Evolutionary conservation across 2,113 vertebrate genomes (phyloP), one percentile per base, ranked within the genome.

Genomic region (Camelus dromedarius): DNA sequence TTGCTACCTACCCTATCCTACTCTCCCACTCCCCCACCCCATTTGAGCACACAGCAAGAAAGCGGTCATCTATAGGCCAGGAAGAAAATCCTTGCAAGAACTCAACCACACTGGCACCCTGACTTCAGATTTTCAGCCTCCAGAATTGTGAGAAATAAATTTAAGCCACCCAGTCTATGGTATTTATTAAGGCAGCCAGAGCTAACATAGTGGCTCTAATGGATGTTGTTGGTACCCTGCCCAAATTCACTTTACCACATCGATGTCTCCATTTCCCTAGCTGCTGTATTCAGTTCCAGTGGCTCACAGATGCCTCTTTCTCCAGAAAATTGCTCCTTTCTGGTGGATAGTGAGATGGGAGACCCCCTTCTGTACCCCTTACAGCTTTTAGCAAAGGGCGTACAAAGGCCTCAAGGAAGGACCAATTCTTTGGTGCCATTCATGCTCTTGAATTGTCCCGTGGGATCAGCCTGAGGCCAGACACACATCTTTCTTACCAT

Each of bases 241-340:
- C n/a, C 12, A 12, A 20, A 48, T 77, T 3, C 42, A 28, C 6
- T 88, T 96, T 81, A 67, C 58, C 18, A 42, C 5, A 16, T n/a
- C 67, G 77, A 12, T 76, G 14, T 90, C 28, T 87, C 69, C 26
- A 62, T 76, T 35, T 54, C 30, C 30, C 60, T 18, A 90, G 62
- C 62, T 95, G 62, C 56, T 93, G 3, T 64, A 16, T 56, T 91
- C 73, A 62, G 11, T 75, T 81, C 77, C 26, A 83, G 20, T 64
- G 76, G 24, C 38, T 89, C 91, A 93, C 38, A 91, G 52, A 56
- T 93, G 24, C 22, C 67, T 11, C 48, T 24, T 56, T 84, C 46
- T 94, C 69, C 52, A 93, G 52, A 95, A 93, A 85, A 93, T 95
- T 89, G 77, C 46, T 84, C 46, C 38, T 42, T 84, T 38, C 38